Evolutionary conservation across 2,113 vertebrate genomes (phyloP), one percentile per base, ranked within the genome.

Genomic region (Petroica traversi): DNA sequence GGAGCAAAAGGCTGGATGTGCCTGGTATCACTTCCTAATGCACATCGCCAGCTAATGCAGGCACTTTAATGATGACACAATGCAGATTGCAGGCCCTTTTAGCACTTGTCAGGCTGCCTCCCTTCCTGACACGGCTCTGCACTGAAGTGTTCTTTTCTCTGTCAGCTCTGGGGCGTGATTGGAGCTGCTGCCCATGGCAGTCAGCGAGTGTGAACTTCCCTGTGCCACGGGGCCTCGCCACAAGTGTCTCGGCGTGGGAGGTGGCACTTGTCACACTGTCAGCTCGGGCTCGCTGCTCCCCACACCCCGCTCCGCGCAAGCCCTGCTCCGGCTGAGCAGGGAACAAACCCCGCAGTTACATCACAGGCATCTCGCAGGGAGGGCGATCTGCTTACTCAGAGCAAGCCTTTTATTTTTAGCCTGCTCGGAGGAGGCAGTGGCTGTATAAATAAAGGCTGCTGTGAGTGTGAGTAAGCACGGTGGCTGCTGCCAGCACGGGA

Each of bases 71-170:
- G 51, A 75, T 26, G 77, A 91, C 93, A 75, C 87, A 6, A 3
- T 3, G 18, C 94, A 90, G 91, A 84, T 2, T 46, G 74, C 69
- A 46, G 77, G 33, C 66, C 76, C 93, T 94, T 89, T 75, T 73
- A 85, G 87, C 91, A 76, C 91, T 92, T 94, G 91, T 89, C 93
- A 93, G 86, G n/a, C 86, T 87, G 95, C 86, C 72, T 69, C 93
- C 83, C 90, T 11, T 9, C 12, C 66, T 61, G 81, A 41, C 78
- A 51, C 2, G 4, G 14, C 89, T 84, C 88, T 67, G 46, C 57
- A 6, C 67, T 14, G 41, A 58, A 84, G 87, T 51, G 79, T 41
- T 83, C 94, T 84, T 88, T 85, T 80, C 89, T 33, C 45, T 72
- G 89, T n/a, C 80, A 92, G 86, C 92, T 94, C 29, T 84, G 91